Percentiles rank a stretch among this genome's conserved stretches.
Evolutionary conservation across 2,888 invertebrate species (phyloP).

Genomic region (Xanthia icteritia): DNA sequence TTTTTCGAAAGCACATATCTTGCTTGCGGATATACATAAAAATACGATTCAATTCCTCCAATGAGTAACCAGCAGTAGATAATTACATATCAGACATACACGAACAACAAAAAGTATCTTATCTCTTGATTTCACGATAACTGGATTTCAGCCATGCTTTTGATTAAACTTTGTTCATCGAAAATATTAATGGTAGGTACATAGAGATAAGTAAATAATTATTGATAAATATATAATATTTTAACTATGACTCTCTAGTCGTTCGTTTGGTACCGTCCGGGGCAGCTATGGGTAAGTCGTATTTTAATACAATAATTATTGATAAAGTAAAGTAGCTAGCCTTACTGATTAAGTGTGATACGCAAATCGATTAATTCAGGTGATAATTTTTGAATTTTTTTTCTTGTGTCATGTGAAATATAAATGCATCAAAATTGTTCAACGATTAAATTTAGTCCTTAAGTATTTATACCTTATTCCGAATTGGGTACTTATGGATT

Average conservation of each 20-base stretch:
- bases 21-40: not conserved
- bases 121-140: slow-evolving; percentile 63
- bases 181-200: slow-evolving; percentile 65
- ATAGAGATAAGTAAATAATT: slow-evolving; percentile 72
- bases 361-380: not conserved
- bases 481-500: too few relatives aligned
- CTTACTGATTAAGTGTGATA: slow-evolving; percentile 5
- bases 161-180: slow-evolving; percentile 69
- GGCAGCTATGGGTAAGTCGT: slow-evolving; percentile 81
- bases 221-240: slow-evolving; percentile 79
- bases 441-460: too few relatives aligned
- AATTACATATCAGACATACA: slow-evolving; percentile 25
- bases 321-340: not conserved
- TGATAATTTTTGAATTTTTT: slow-evolving; percentile 5
- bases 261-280: slow-evolving; percentile 72
- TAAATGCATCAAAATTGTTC: too few relatives aligned
- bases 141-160: slow-evolving; percentile 67
- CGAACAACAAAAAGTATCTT: slow-evolving; percentile 53
- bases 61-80: slow-evolving; percentile 27
- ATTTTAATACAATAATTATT: slow-evolving; percentile 18
- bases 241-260: slow-evolving; percentile 74
- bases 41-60: not conserved
- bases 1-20: not conserved
- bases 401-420: not conserved
- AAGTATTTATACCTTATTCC: too few relatives aligned